Base-by-base conservation (phyloP, 2,888 invertebrate genomes). In the Flabesymbios commensalis region DNA sequence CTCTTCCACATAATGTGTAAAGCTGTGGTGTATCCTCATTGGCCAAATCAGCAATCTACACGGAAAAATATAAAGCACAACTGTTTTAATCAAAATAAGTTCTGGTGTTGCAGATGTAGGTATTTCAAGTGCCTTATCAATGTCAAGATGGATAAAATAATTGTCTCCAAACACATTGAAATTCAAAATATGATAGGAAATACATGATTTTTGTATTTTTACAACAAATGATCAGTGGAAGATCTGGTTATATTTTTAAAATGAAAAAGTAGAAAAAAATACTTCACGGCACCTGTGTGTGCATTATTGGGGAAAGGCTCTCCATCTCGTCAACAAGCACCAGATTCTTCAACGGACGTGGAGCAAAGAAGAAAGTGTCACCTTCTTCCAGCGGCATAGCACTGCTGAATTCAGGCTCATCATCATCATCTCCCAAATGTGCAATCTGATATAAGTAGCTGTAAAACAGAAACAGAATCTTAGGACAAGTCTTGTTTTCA, bases 11-110 rank as follows among this genome's bases (percentile, higher is more conserved):
- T 2, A 95, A 88, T 78, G 96, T 89, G 83, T 98, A 98, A 65
- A 99, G 87, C 84, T 99, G 99, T 0, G 99, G 98, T 0, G 98
- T 98, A 82, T 99, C 99, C 86, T 99, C 99, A 77, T 95, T 96
- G 51, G 97, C 95, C 66, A 86, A 72, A 73, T 86, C 86, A 47
- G 84, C 84, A 71, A 85, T 83, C 84, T 85, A 67, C 28, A 64
- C 67, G 17, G 29, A 39, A 28, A 7, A 14, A 14, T 36, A 36
- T 36, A 10, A 36, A 36, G 10, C 39, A 36, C 39, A 10, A n/a
- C n/a, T n/a, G n/a, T n/a, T n/a, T n/a, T n/a, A n/a, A n/a, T n/a
- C n/a, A n/a, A n/a, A n/a, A n/a, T n/a, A n/a, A n/a, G n/a, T n/a
- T n/a, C n/a, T n/a, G n/a, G n/a, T n/a, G n/a, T n/a, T n/a, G n/a